phyloP scores from a whole-genome alignment of 2,797 vertebrate genomes.

The Moxostoma hubbsi region DNA sequence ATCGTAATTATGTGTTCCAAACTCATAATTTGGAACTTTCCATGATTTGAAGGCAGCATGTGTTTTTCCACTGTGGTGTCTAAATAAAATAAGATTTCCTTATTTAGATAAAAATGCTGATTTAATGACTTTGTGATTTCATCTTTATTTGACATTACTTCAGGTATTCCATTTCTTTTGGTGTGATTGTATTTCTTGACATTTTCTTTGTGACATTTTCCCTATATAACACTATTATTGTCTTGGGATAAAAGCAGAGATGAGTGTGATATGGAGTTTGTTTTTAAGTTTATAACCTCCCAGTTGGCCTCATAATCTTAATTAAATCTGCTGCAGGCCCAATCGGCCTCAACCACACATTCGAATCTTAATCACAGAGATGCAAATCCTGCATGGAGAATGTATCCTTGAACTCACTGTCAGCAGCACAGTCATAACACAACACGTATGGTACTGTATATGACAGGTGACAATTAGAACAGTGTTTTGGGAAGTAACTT shows the following conservation, averaged over 20 bases:
- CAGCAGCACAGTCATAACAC: conserved; percentile 6
- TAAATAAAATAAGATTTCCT: background rate
- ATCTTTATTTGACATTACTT: background rate
- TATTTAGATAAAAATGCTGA: background rate
- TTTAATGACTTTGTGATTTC: background rate
- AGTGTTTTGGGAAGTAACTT: too few relatives aligned
- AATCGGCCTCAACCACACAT: conserved; percentile 51
- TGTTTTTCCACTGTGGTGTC: background rate
- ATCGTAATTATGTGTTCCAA: background rate
- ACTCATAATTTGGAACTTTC: background rate
- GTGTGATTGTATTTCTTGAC: background rate
- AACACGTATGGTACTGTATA: conserved; percentile 11
- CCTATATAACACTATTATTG: conserved; percentile 58
- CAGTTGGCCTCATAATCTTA: conserved; percentile 65
- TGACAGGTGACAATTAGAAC: background rate
- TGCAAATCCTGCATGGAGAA: conserved; percentile 37
- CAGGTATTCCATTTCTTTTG: background rate
- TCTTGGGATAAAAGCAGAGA: conserved; percentile 48
- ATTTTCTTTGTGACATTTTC: conserved; percentile 29
- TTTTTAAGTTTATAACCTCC: conserved; percentile 62
- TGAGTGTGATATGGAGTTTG: conserved; percentile 59
- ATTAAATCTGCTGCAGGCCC: conserved; percentile 65
- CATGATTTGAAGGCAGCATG: background rate
- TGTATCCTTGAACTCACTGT: background rate
- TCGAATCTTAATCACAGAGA: conserved; percentile 60